Base-by-base conservation (phyloP, 2,113 vertebrate genomes). In the Tretioscincus oriximinensis region DNA sequence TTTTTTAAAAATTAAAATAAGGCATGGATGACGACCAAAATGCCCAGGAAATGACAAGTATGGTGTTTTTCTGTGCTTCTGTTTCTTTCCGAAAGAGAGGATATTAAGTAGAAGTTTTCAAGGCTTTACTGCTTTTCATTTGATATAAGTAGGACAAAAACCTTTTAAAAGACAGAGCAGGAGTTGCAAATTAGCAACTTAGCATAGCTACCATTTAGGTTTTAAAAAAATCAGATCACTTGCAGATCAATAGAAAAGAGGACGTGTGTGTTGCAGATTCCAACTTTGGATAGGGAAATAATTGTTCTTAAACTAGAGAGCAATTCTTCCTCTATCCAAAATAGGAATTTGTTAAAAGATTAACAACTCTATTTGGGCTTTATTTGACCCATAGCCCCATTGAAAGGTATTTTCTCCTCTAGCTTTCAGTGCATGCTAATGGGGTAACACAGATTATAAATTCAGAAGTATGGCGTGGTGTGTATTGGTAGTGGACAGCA, bases 11-110 rank as follows among this genome's bases (percentile, higher is more conserved):
- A 41, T 41, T 47, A 86, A 28, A 63, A 7, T 65, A 74, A 68
- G 21, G 24, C 58, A 28, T 83, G 64, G 71, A 66, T 70, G 16
- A 3, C 47, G 60, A 63, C 29, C 54, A 68, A 68, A 69, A 84
- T 69, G 71, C 51, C 72, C 49, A n/a, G 31, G n/a, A 35, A 47
- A 68, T 18, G 4, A 58, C 49, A 61, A 16, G n/a, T 78, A 65
- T 61, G 71, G 20, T 35, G 9, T 49, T 67, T 5, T 83, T 1
- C 5, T 51, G 58, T 22, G 2, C 60, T 28, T 24, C 31, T 26
- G 65, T 72, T 80, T 69, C 28, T 85, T 73, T 35, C 66, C 77
- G 81, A 65, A 66, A n/a, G 18, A 67, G 31, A 10, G 26, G 24
- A 8, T 28, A 75, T 24, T 68, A 16, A 51, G 21, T 9, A 31